Percentiles rank a stretch among this genome's conserved stretches.
phyloP scores from a whole-genome alignment of 2,888 invertebrate genomes.

The Lepidocyrtoides sp. region DNA sequence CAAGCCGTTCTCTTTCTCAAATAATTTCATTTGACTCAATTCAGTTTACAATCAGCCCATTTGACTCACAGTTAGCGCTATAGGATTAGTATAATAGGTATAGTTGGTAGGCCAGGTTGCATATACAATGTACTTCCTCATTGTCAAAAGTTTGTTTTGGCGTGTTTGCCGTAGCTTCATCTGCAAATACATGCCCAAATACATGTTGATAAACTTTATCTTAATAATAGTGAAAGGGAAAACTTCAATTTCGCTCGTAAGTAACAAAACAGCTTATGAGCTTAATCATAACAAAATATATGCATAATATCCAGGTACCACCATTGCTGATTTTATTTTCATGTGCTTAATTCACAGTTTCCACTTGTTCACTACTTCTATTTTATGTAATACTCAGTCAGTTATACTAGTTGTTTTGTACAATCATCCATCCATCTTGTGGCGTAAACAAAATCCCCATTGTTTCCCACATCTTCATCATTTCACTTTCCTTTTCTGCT shows the following conservation, averaged over 20 bases:
- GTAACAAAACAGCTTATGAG: no score
- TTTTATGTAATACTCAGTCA: no score
- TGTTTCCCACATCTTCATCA: not conserved
- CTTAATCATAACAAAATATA: no score
- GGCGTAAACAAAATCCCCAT: not conserved
- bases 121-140: constrained; percentile 24
- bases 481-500: not conserved
- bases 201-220: no score
- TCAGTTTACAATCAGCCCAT: constrained; percentile 64
- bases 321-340: no score
- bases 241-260: no score
- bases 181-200: no score
- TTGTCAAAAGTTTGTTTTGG: constrained; percentile 71
- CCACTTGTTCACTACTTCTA: no score
- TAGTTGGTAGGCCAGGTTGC: not conserved
- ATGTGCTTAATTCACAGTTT: not conserved
- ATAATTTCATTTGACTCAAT: constrained; percentile 68
- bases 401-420: not conserved
- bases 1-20: constrained; percentile 8
- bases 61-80: not conserved
- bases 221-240: no score
- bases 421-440: constrained; percentile 21
- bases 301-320: no score
- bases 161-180: constrained; percentile 40
- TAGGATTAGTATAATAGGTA: not conserved